A percentile compares a stretch with the other conserved stretches of the same genome.
These are phyloP conservation scores for Peromyscus nudipes DNA, from an alignment of 2,797 vertebrate genomes.

Conservation along the genomic window DNA sequence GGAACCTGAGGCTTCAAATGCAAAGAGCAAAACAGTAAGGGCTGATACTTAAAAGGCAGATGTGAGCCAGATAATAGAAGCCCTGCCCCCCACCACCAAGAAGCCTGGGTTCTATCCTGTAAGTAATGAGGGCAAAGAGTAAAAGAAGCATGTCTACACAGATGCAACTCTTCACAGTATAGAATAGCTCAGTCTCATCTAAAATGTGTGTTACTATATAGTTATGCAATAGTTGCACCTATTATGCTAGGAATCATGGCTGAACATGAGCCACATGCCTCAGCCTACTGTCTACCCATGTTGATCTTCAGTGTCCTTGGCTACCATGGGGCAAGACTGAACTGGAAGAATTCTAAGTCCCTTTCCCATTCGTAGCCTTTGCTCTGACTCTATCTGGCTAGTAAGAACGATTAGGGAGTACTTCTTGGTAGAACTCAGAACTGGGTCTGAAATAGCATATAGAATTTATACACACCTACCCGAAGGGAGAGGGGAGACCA, in stretches of 20 bases:
- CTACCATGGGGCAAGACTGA: neutral
- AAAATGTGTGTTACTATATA: neutral
- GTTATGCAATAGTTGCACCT: fast-evolving
- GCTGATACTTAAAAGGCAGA: fast-evolving
- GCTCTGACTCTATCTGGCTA: neutral
- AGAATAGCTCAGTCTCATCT: neutral
- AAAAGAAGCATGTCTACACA: neutral
- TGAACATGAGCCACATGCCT: neutral
- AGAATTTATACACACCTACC: neutral
- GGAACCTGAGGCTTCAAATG: neutral
- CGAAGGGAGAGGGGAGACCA: neutral
- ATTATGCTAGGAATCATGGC: fast-evolving
- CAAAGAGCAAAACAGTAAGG: neutral
- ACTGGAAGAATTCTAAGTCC: neutral
- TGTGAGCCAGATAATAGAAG: neutral
- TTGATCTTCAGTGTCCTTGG: neutral
- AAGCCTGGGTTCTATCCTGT: neutral
- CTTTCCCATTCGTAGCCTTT: neutral
- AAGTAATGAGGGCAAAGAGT: neutral
- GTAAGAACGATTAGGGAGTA: neutral
- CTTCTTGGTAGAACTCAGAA: neutral
- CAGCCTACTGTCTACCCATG: neutral
- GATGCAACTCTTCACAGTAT: neutral
- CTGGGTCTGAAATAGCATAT: neutral
- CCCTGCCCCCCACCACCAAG: neutral